Percentiles rank a stretch among this genome's conserved stretches.
These are phyloP conservation scores for Halyomorpha halys DNA, from an alignment of 1,140 invertebrate genomes.

Conservation along the genomic window DNA sequence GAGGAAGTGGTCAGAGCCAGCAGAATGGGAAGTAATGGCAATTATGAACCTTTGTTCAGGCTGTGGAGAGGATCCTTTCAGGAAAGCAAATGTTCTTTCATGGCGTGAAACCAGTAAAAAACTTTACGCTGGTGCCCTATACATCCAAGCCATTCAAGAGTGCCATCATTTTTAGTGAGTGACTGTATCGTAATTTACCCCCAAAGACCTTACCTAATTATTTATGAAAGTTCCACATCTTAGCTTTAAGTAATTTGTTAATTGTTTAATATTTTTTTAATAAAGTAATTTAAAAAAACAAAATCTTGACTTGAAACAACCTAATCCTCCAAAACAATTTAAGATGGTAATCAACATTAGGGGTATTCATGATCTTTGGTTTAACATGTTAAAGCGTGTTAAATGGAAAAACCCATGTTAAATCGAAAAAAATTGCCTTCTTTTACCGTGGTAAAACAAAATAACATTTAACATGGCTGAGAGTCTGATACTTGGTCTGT, in stretches of 20 bases:
- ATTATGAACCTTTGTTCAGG: slow-evolving; percentile 66
- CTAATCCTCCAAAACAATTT: not conserved
- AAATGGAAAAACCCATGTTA: too few relatives aligned
- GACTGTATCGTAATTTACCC: slow-evolving; percentile 16
- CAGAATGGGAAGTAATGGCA: slow-evolving; percentile 64
- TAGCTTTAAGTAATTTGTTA: slow-evolving; percentile 16
- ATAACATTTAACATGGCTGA: too few relatives aligned
- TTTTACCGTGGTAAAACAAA: too few relatives aligned
- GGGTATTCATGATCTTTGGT: too few relatives aligned
- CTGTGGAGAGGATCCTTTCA: slow-evolving; percentile 61
- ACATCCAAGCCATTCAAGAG: slow-evolving; percentile 49
- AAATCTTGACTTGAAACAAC: too few relatives aligned
- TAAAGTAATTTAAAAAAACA: too few relatives aligned
- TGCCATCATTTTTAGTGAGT: slow-evolving; percentile 56
- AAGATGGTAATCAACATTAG: not conserved
- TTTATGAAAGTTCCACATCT: slow-evolving; percentile 11
- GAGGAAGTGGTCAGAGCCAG: slow-evolving; percentile 61
- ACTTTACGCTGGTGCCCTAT: slow-evolving; percentile 58
- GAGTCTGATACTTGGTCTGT: too few relatives aligned
- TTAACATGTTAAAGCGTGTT: too few relatives aligned
- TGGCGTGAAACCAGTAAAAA: slow-evolving; percentile 65
- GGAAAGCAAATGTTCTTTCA: slow-evolving; percentile 58
- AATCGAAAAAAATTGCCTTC: too few relatives aligned
- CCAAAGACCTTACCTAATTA: slow-evolving; percentile 9
- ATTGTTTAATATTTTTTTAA: slow-evolving; percentile 13